Evolutionary conservation across 2,113 vertebrate genomes (phyloP), one percentile per base, ranked within the genome.

Genomic region (Pygoscelis adeliae): DNA sequence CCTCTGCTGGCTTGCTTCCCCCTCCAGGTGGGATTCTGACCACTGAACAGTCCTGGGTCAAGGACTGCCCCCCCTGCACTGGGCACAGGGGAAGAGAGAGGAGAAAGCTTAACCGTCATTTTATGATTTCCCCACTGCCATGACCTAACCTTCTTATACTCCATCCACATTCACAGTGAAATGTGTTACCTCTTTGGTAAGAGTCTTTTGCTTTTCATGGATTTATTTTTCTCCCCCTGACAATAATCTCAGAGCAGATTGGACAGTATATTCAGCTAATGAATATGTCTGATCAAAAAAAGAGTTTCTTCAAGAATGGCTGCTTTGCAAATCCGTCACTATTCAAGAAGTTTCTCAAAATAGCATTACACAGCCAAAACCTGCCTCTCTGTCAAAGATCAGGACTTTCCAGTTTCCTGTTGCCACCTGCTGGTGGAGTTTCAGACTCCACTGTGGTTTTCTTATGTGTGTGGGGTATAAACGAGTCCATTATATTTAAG

Each of bases 401-500:
- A 85, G 87, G 49, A 47, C 78, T 93, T 87, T 7, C 49, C 78
- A 87, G 94, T 62, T 97, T 50, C 81, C 78, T 95, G 89, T 95
- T 95, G 95, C 97, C 97, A 97, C 73, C 96, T 97, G 91, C 96
- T 91, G 96, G 97, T 97, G 62, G 49, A 94, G 74, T 70, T 90
- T 49, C 87, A 90, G 53, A 56, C 23, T 91, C 70, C 32, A 30
- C 81, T 34, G 34, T n/a, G 70, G 15, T 10, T 56, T 9, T 21
- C n/a, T 44, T 4, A 6, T 0, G 3, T 4, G 13, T 11, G 30
- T 11, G n/a, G 12, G 36, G 15, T 9, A 74, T 1, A 55, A 92
- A 62, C 30, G 26, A 78, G 52, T 1, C 12, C 44, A 10, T 30
- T 17, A 12, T 0, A 72, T 13, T 49, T 50, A 25, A 66, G 40